Evolutionary conservation across 2,113 vertebrate genomes (phyloP), one percentile per base, ranked within the genome.

Genomic region (Rhinolophus sinicus): DNA sequence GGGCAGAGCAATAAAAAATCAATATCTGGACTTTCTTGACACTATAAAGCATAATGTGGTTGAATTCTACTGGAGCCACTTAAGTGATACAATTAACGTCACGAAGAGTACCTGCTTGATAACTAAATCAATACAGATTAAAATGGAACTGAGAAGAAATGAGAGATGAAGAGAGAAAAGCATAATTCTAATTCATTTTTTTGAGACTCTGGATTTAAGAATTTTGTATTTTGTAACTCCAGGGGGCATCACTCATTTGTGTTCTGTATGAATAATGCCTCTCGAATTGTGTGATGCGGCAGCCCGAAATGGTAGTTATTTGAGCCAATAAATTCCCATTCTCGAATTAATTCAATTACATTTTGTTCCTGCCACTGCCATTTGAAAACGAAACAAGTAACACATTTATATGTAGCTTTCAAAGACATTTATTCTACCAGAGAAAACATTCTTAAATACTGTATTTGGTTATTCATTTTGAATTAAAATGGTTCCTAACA

Each of bases 311-410:
- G 50, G 38, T 80, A 96, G 50, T 73, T 86, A 72, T 47, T 67
- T 85, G 33, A 78, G 65, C 22, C 30, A 40, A 52, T 56, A 73
- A 60, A 33, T 76, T 78, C 16, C 1, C 3, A 40, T 76, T 86
- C 33, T 96, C 50, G 33, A 8, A 81, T 85, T 38, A 89, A 78
- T 70, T 5, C 26, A 50, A 33, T 73, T 90, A 75, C 65, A 62
- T 69, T 54, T 54, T 69, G 30, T 38, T 80, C 4, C 26, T 87
- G 7, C 6, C 44, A 81, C 30, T 94, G 40, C 44, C 33, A 78
- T 40, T 96, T 87, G 9, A 0, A 82, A 82, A 76, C 56, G 22
- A 91, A 96, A 93, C 35, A 90, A 64, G 35, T 76, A 88, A 67
- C 65, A 13, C 0, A 22, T 72, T 69, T 62, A 38, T 19, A 54